phyloP scores from a whole-genome alignment of 2,113 vertebrate species.

The Xenopus laevis region DNA sequence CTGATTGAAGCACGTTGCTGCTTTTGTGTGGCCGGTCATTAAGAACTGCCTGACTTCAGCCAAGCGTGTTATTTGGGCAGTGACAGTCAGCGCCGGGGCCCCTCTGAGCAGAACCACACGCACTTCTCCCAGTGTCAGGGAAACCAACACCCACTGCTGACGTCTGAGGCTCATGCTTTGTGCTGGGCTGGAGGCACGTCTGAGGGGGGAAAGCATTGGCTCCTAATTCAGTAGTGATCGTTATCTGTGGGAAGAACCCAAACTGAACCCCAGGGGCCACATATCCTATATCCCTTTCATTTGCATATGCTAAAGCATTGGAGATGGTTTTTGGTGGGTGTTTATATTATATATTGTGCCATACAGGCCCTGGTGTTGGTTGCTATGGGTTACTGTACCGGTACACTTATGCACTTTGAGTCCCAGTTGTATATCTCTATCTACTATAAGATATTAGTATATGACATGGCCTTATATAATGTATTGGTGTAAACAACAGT shows the following conservation, averaged over 20 bases:
- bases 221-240: background rate
- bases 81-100: slow-evolving; percentile 4
- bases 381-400: too few relatives aligned
- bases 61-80: slow-evolving; percentile 20
- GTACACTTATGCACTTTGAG: too few relatives aligned
- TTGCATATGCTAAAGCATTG: too few relatives aligned
- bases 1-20: background rate
- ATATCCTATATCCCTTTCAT: background rate
- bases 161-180: background rate
- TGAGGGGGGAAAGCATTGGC: background rate
- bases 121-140: slow-evolving; percentile 2
- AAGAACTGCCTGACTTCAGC: slow-evolving; percentile 15
- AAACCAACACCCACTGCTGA: slow-evolving; percentile 35
- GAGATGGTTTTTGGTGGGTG: too few relatives aligned
- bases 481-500: too few relatives aligned
- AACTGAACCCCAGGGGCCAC: too few relatives aligned
- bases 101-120: background rate
- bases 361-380: too few relatives aligned
- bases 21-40: slow-evolving; percentile 15
- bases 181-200: background rate
- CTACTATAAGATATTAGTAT: too few relatives aligned
- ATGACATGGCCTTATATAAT: too few relatives aligned
- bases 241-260: background rate
- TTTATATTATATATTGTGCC: too few relatives aligned
- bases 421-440: too few relatives aligned